Percentiles rank a stretch among this genome's conserved stretches.
Conservation (phyloP, 2,888 invertebrate species). For the Pyrocoelia pectoralis region DNA sequence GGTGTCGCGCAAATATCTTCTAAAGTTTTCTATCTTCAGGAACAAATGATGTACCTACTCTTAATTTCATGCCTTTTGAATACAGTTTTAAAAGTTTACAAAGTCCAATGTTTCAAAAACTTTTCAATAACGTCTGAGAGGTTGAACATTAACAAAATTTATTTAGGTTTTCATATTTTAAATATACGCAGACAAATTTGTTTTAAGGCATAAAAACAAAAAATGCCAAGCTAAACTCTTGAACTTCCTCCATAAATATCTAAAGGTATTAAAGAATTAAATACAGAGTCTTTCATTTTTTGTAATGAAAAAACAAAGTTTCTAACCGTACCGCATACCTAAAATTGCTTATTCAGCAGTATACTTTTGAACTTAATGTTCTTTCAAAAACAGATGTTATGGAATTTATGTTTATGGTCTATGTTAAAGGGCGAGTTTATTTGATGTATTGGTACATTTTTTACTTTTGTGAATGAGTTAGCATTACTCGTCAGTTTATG, state of each 20-base stretch:
- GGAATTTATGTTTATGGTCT: conserved; percentile 1
- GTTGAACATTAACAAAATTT: too few species aligned
- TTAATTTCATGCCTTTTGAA: too few species aligned
- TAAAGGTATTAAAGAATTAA: background rate
- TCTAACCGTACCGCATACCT: background rate
- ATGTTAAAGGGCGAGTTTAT: background rate
- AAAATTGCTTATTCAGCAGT: background rate
- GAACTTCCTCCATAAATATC: background rate
- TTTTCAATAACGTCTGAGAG: too few species aligned
- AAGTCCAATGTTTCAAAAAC: too few species aligned
- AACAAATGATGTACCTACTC: too few species aligned
- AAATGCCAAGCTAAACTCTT: background rate
- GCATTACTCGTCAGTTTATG: background rate
- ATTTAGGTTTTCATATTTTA: too few species aligned
- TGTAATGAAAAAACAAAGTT: background rate
- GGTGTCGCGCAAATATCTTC: too few species aligned
- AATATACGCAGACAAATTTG: background rate
- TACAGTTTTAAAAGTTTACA: too few species aligned
- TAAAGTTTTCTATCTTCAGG: too few species aligned
- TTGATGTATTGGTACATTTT: background rate
- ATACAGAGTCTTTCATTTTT: background rate
- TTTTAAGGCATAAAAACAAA: background rate
- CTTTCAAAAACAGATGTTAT: background rate
- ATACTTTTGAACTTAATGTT: background rate
- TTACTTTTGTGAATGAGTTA: background rate